Evolutionary conservation across 2,113 vertebrate genomes (phyloP).

Genomic region (Nicator chloris): DNA sequence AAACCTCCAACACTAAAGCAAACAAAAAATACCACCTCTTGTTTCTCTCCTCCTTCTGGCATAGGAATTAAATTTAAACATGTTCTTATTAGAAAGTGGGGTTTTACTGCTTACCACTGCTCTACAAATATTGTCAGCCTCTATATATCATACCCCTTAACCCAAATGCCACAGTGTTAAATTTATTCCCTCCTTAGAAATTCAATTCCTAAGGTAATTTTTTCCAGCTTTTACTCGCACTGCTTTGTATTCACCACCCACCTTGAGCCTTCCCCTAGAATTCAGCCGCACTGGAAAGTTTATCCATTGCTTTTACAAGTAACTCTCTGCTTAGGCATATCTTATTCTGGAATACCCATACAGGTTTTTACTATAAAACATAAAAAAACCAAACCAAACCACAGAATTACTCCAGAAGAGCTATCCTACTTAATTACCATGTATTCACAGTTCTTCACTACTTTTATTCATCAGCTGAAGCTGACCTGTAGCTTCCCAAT

Average conservation of each 20-base stretch:
- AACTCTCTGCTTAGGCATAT: background rate
- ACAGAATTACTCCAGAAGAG: background rate
- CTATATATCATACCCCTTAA: background rate
- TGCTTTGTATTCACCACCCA: background rate
- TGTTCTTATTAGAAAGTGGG: background rate
- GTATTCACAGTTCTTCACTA: background rate
- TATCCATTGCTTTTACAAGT: background rate
- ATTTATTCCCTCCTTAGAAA: background rate
- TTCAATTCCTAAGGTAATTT: background rate
- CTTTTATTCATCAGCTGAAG: background rate
- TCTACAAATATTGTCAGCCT: background rate
- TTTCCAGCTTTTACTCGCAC: background rate
- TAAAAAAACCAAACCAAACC: background rate
- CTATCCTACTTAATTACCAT: background rate
- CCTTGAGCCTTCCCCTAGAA: background rate
- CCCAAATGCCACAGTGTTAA: background rate
- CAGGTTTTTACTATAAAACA: background rate
- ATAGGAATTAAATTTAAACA: background rate
- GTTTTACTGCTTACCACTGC: background rate
- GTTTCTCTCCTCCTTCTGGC: background rate
- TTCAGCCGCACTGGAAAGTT: background rate
- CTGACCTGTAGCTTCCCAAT: background rate
- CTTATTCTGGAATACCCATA: background rate
- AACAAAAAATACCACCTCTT: background rate
- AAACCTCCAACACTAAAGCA: background rate